Percentiles rank a stretch among this genome's conserved stretches.
phyloP scores from a whole-genome alignment of 2,113 vertebrate species.

The Lasiurus borealis region DNA sequence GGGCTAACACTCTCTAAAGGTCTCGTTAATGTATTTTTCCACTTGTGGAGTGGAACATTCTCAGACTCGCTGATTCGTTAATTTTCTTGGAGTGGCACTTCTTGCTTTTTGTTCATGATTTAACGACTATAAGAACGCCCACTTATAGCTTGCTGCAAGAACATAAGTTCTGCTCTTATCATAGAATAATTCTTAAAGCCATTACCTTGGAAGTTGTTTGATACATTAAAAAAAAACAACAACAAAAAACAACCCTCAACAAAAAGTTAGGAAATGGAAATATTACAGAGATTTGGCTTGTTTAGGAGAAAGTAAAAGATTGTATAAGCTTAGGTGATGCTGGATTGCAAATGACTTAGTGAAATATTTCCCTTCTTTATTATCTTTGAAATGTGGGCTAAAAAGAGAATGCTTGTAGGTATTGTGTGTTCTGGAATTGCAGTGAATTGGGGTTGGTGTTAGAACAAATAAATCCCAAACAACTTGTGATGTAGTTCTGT shows the following conservation, averaged over 20 bases:
- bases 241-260: background rate
- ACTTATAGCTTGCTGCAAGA: conserved; percentile 13
- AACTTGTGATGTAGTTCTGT: conserved; percentile 37
- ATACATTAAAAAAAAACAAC: background rate
- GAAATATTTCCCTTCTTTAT: background rate
- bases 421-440: background rate
- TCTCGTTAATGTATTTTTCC: conserved; percentile 48
- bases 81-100: conserved; percentile 60
- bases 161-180: background rate
- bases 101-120: conserved; percentile 52
- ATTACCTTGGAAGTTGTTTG: conserved; percentile 57
- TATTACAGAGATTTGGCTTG: conserved; percentile 1
- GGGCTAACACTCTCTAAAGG: background rate
- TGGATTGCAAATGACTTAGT: conserved; percentile 44
- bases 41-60: background rate
- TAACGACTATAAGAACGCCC: conserved; percentile 57
- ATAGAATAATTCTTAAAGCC: conserved; percentile 36
- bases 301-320: conserved; percentile 59
- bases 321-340: conserved; percentile 21
- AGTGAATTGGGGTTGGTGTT: background rate
- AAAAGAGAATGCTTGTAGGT: conserved; percentile 10
- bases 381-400: conserved; percentile 6
- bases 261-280: conserved; percentile 46
- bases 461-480: conserved; percentile 40
- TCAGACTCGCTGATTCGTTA: conserved; percentile 6